phyloP scores from a whole-genome alignment of 1,140 invertebrate species.

The Helicoverpa zea region DNA sequence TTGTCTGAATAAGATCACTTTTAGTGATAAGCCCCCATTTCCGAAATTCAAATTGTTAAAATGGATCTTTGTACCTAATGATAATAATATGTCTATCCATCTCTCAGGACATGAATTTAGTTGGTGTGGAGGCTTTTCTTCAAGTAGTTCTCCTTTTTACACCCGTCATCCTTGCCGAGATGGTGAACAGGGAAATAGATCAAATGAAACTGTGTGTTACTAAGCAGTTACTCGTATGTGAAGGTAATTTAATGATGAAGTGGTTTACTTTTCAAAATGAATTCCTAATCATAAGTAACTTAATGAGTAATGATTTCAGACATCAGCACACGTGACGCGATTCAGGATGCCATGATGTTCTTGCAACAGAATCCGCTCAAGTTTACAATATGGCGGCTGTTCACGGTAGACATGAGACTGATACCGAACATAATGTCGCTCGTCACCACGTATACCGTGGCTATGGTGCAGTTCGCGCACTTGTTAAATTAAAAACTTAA shows the following conservation, averaged over 20 bases:
- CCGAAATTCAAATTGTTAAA: too few species aligned
- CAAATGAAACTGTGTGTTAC: background rate
- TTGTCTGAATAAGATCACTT: too few species aligned
- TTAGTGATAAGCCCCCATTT: too few species aligned
- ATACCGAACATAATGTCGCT: background rate
- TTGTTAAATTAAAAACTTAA: background rate
- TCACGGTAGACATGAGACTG: background rate
- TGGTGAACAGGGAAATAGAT: background rate
- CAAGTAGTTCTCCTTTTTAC: too few species aligned
- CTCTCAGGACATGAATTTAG: too few species aligned
- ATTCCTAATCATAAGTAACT: too few species aligned
- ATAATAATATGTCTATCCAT: too few species aligned
- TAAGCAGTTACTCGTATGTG: background rate
- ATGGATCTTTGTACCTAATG: too few species aligned
- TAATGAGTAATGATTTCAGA: too few species aligned
- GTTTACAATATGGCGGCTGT: constrained; percentile 13
- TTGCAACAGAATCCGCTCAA: constrained; percentile 9
- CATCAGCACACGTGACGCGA: background rate
- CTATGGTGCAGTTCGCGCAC: constrained; percentile 20
- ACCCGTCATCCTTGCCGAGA: background rate
- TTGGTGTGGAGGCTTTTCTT: too few species aligned
- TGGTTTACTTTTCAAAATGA: too few species aligned
- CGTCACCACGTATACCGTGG: background rate
- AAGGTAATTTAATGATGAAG: too few species aligned
- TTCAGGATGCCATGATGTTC: background rate